Conservation (phyloP, 2,113 vertebrate genomes). For the Apteryx mantelli region DNA sequence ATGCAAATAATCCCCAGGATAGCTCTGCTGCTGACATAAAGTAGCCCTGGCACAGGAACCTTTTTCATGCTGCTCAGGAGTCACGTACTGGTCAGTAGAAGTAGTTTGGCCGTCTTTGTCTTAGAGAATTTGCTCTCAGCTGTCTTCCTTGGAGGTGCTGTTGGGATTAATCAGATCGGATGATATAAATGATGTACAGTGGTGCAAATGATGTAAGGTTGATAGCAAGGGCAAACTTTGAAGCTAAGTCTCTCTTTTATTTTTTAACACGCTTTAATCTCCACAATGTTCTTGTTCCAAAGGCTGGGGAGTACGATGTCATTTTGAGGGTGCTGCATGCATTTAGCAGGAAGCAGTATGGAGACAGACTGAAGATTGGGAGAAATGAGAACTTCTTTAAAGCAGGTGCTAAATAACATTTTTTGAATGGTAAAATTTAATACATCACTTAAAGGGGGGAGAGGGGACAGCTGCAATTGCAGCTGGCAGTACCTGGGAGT, state of each 20-base stretch:
- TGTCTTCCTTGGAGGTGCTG: not conserved
- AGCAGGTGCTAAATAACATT: not conserved
- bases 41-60: not conserved
- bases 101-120: not conserved
- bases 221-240: not conserved
- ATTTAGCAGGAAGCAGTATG: not conserved
- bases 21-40: not conserved
- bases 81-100: accelerated
- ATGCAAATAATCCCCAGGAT: not conserved
- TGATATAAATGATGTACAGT: not conserved
- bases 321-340: not conserved
- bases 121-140: not conserved
- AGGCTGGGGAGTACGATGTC: not conserved
- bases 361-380: not conserved
- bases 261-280: not conserved
- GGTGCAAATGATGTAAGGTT: not conserved
- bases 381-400: not conserved
- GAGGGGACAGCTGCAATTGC: not conserved
- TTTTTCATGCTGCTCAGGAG: not conserved
- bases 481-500: not conserved
- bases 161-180: not conserved
- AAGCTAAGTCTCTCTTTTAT: not conserved
- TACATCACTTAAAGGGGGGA: not conserved
- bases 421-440: not conserved
- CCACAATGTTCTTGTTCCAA: not conserved